Evolutionary conservation across 64 coral and sea anemone genomes (phyloP), one percentile per base, ranked within the genome.

Genomic region (Dendronephthya gigantea): DNA sequence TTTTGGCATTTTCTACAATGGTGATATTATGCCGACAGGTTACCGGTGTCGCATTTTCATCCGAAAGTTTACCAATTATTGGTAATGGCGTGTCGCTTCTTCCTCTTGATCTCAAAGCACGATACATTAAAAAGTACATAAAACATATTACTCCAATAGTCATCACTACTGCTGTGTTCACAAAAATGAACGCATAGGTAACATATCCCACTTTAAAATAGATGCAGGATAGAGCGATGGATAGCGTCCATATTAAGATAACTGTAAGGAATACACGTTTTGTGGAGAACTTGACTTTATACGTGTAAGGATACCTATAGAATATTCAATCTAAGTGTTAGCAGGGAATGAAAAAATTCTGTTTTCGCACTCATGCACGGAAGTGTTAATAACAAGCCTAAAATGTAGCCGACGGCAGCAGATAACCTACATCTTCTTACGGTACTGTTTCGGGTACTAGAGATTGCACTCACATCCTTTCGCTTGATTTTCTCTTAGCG

Each of bases 131-230:
- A 27, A 23, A 62, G 49, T 87, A 91, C n/a, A 92, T 88, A 59
- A 97, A 97, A 22, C 92, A 10, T 40, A 97, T 28, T 12, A 92
- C 88, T 8, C 56, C 37, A 13, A 97, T 89, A 12, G 94, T 93
- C 28, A 90, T 52, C 43, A 48, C 39, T 7, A 97, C 68, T 12
- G 91, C 87, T 19, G 91, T 93, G 39, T 93, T 92, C 2, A 91
- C 94, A 34, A 97, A 97, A 5, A 93, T 49, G 27, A 97, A 90
- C 0, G 89, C 36, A 35, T 89, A 93, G 10, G 49, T 68, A 34
- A 93, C 83, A 84, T 89, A 97, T 5, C 94, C 94, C 23, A 96
- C 79, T 76, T 66, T 13, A 49, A 93, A 90, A 47, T 96, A 96
- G n/a, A 90, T 56, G 40, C 92, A 87, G 1, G 91, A 83, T 11